A percentile compares a stretch with the other conserved stretches of the same genome.
These are phyloP conservation scores for Drosophila imparisetae DNA, from an alignment of 2,888 invertebrate genomes.

Conservation along the genomic window DNA sequence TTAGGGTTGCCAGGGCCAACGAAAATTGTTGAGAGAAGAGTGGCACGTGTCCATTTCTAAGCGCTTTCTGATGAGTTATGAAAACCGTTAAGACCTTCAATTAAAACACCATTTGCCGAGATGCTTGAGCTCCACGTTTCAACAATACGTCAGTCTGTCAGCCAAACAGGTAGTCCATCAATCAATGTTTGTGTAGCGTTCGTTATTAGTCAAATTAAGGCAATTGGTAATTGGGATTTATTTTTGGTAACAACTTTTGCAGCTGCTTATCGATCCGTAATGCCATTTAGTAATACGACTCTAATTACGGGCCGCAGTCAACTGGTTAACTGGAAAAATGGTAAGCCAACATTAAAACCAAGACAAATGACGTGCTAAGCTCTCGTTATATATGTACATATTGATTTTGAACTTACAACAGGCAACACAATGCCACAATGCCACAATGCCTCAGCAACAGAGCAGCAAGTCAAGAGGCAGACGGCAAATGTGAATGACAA, in stretches of 20 bases:
- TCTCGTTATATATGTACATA: slow-evolving; percentile 29
- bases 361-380: slow-evolving; percentile 50
- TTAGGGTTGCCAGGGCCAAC: slow-evolving; percentile 58
- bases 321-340: slow-evolving; percentile 9
- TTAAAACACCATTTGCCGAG: slow-evolving; percentile 63
- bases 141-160: slow-evolving; percentile 25
- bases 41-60: slow-evolving; percentile 36
- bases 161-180: slow-evolving; percentile 30
- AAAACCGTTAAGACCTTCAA: slow-evolving; percentile 57
- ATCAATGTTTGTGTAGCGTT: slow-evolving; percentile 24
- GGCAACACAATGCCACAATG: slow-evolving; percentile 9
- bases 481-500: slow-evolving; percentile 69
- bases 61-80: slow-evolving; percentile 57
- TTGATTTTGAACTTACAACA: slow-evolving; percentile 42
- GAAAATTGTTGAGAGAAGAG: slow-evolving; percentile 9
- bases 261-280: slow-evolving; percentile 45
- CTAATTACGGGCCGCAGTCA: slow-evolving; percentile 47
- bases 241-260: slow-evolving; percentile 50
- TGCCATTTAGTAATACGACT: slow-evolving; percentile 4
- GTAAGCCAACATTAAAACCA: slow-evolving; percentile 29
- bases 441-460: slow-evolving; percentile 4
- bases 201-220: slow-evolving; percentile 35
- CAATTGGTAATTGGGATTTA: slow-evolving; percentile 52
- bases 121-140: not conserved
- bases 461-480: slow-evolving; percentile 60